A percentile compares a stretch with the other conserved stretches of the same genome.
phyloP scores from a whole-genome alignment of 1,140 invertebrate genomes.

The Bombus consobrinus region DNA sequence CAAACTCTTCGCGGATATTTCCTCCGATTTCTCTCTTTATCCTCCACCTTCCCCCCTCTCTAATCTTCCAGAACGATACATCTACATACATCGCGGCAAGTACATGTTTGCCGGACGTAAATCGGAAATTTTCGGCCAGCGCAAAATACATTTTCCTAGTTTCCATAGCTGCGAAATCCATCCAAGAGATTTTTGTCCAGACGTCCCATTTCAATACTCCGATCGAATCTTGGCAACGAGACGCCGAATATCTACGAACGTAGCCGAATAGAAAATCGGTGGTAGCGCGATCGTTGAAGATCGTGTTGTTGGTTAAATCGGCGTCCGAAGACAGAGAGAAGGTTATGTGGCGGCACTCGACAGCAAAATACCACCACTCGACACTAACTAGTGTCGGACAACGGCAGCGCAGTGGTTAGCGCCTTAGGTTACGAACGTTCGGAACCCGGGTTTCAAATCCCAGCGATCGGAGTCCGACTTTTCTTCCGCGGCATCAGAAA shows the following conservation, averaged over 20 bases:
- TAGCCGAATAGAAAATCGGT: background rate
- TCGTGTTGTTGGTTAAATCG: background rate
- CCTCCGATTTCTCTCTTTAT: background rate
- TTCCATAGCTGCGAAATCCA: background rate
- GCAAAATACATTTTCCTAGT: background rate
- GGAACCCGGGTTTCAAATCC: too few species aligned
- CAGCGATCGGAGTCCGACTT: too few species aligned
- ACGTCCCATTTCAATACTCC: background rate
- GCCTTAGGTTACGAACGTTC: too few species aligned
- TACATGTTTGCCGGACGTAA: background rate
- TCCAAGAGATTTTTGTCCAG: background rate
- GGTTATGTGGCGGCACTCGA: too few species aligned
- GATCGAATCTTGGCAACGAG: background rate
- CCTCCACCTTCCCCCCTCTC: background rate
- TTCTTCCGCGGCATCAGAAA: too few species aligned
- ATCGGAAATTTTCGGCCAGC: background rate
- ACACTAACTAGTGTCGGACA: too few species aligned
- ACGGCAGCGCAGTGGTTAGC: too few species aligned
- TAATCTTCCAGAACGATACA: background rate
- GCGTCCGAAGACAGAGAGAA: background rate
- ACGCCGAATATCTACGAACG: background rate
- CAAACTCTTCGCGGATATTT: background rate
- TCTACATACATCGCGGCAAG: background rate
- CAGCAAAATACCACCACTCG: too few species aligned
- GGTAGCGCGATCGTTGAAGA: background rate